phyloP scores from a whole-genome alignment of 2,888 invertebrate species.

The Hydriomena furcata region DNA sequence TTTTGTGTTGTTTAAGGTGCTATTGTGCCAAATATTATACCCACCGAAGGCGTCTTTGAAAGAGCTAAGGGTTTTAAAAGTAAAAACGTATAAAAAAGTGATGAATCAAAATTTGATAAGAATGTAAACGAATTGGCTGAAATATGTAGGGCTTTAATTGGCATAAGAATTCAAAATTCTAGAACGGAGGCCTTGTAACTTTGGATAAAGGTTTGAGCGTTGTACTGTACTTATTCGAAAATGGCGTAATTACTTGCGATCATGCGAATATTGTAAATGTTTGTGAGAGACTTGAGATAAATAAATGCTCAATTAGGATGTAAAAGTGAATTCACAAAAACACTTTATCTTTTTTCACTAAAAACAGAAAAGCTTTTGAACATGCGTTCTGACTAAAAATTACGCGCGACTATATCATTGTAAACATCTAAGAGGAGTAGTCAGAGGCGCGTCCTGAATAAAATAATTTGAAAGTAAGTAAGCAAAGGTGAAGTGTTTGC shows the following conservation, averaged over 20 bases:
- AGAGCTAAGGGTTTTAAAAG: neutral
- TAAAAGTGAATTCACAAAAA: neutral
- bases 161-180: constrained; percentile 6
- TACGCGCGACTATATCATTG: no score
- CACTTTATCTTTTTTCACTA: no score
- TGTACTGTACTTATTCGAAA: constrained; percentile 2
- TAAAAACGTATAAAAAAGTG: no score
- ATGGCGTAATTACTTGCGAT: neutral
- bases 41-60: neutral
- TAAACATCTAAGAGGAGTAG: no score
- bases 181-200: constrained; percentile 1
- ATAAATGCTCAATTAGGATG: constrained; percentile 6
- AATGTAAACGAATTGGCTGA: constrained; percentile 8
- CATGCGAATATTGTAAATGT: neutral
- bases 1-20: neutral
- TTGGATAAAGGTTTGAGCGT: constrained; percentile 1
- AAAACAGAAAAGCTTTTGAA: no score
- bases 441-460: no score
- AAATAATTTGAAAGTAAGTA: no score
- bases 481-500: neutral
- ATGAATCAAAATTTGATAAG: no score
- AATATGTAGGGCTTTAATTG: neutral
- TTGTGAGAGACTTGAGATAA: neutral
- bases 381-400: no score
- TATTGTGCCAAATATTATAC: neutral